Evolutionary conservation across 2,888 invertebrate genomes (phyloP).

Genomic region (Chymomyza procnemis): DNA sequence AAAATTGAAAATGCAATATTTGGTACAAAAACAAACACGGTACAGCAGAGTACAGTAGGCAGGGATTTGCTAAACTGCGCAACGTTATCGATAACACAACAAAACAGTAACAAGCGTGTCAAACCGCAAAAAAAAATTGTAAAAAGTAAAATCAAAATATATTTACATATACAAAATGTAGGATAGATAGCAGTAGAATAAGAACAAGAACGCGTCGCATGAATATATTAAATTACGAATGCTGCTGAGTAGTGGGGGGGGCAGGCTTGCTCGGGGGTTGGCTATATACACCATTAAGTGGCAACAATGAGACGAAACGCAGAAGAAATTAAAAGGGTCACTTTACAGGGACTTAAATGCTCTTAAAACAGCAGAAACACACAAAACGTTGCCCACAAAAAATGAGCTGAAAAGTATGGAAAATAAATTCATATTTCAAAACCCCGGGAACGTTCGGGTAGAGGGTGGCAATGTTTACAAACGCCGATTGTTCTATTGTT

Average conservation of each 20-base stretch:
- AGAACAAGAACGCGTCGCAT: conserved; percentile 30
- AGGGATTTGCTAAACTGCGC: background rate
- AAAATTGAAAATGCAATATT: background rate
- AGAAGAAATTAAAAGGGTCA: conserved; percentile 74
- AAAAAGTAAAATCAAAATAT: background rate
- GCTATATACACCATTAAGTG: conserved; percentile 49
- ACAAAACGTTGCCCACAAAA: conserved; percentile 36
- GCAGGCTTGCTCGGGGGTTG: conserved; percentile 34
- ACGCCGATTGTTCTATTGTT: conserved; percentile 22
- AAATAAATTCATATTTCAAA: conserved; percentile 72
- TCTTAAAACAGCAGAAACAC: conserved; percentile 52
- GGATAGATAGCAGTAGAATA: background rate
- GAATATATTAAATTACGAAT: conserved; percentile 69
- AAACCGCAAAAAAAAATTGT: conserved; percentile 63
- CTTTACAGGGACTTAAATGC: conserved; percentile 70
- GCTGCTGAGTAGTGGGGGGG: conserved; percentile 16
- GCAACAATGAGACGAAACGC: conserved; percentile 61
- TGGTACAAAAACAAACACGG: background rate
- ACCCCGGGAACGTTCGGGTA: background rate
- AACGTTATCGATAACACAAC: conserved; percentile 49
- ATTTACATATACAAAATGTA: background rate
- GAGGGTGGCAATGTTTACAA: conserved; percentile 48
- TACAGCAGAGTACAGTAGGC: too few species aligned
- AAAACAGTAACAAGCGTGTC: conserved; percentile 71
- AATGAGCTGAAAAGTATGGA: conserved; percentile 72